Evolutionary conservation across 2,888 invertebrate species (phyloP).

Genomic region (Spisula solida): DNA sequence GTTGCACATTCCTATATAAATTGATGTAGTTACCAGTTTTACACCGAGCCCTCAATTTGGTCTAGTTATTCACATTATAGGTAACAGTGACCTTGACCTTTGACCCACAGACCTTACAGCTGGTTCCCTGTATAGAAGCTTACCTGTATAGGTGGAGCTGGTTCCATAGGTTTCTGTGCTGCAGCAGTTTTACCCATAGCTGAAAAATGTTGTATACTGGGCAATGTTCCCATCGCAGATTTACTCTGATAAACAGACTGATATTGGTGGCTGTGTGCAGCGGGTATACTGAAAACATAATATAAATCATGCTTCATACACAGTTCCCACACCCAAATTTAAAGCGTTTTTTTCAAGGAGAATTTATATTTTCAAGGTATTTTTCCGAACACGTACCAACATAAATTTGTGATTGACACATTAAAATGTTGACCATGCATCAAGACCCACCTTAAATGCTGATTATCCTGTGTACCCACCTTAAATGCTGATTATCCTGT

Average conservation of each 20-base stretch:
- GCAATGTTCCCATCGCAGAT: conserved; percentile 60
- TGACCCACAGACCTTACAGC: background rate
- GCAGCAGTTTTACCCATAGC: conserved; percentile 51
- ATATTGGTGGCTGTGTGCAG: conserved; percentile 66
- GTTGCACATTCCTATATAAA: too few species aligned
- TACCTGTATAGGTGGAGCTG: conserved; percentile 13
- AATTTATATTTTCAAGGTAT: too few species aligned
- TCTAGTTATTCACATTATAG: too few species aligned
- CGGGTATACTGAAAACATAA: conserved; percentile 65
- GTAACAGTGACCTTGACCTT: too few species aligned
- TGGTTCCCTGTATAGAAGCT: background rate
- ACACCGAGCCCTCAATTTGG: too few species aligned
- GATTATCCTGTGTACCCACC: conserved; percentile 28
- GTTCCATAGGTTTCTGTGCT: conserved; percentile 27
- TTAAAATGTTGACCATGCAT: background rate
- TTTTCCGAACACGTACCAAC: too few species aligned
- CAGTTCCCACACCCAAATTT: too few species aligned
- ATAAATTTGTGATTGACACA: background rate
- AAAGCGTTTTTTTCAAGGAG: too few species aligned
- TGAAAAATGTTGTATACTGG: conserved; percentile 71
- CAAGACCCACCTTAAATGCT: too few species aligned
- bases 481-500: conserved; percentile 51
- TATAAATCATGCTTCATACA: too few species aligned
- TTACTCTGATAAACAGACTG: conserved; percentile 62
- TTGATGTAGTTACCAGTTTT: too few species aligned